These are phyloP conservation scores for Nineta flava DNA, from an alignment of 2,888 invertebrate species.

Conservation along the genomic window DNA sequence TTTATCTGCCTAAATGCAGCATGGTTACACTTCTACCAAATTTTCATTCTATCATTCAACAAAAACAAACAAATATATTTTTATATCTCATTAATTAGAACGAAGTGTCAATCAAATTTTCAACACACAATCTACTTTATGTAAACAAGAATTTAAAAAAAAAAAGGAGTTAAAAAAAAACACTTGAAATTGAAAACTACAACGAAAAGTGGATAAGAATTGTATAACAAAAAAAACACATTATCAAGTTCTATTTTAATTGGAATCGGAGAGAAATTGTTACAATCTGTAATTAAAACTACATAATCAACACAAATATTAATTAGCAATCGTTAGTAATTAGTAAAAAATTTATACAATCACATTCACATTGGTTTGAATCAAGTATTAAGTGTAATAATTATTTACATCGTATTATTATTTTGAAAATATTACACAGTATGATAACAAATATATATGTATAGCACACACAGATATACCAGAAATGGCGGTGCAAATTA, in stretches of 20 bases:
- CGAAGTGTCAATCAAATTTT: not conserved
- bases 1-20: not conserved
- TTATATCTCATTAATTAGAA: not conserved
- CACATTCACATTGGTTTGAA: not conserved
- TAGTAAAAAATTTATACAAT: not conserved
- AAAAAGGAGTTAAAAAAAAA: not conserved
- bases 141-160: not conserved
- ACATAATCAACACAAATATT: no score
- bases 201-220: no score
- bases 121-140: not conserved
- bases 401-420: constrained; percentile 1
- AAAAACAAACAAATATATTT: not conserved
- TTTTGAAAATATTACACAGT: constrained; percentile 11
- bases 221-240: no score
- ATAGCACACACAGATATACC: constrained; percentile 22
- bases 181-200: not conserved
- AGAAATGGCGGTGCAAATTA: constrained; percentile 27
- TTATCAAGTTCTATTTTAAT: no score
- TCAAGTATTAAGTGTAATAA: not conserved
- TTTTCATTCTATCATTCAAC: constrained; percentile 1
- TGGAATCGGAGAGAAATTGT: no score
- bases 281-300: no score
- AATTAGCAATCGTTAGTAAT: not conserved
- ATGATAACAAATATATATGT: constrained; percentile 17
- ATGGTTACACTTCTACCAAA: not conserved